Evolutionary conservation across 2,797 vertebrate genomes (phyloP).

Genomic region (Allobates femoralis): DNA sequence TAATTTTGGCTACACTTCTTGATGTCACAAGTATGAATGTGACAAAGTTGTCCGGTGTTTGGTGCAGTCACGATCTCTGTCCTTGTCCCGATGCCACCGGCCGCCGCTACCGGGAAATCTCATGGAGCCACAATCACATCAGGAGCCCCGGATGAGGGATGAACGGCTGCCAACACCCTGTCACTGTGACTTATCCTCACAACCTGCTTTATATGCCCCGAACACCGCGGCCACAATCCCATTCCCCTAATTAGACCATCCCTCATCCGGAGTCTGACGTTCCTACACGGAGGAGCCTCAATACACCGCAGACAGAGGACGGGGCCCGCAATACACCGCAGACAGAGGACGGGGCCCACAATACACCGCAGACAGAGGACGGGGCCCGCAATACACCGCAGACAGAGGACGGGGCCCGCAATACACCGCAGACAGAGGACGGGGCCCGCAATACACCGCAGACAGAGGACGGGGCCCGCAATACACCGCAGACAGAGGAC

Average conservation of each 20-base stretch:
- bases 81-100: neutral
- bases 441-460: neutral
- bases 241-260: constrained; percentile 2
- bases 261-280: neutral
- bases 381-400: neutral
- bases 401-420: neutral
- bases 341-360: neutral
- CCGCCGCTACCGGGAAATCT: neutral
- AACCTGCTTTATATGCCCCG: neutral
- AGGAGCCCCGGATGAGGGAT: neutral
- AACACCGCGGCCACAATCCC: neutral
- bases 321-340: neutral
- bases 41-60: neutral
- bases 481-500: neutral
- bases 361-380: neutral
- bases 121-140: neutral
- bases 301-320: neutral
- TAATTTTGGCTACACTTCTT: too few species aligned
- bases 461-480: neutral
- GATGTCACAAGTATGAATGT: too few species aligned
- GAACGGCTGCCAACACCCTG: neutral
- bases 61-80: neutral
- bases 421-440: neutral
- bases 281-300: too few species aligned
- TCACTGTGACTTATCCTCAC: neutral